Conservation (phyloP, 2,113 vertebrate species). For the Python bivittatus region DNA sequence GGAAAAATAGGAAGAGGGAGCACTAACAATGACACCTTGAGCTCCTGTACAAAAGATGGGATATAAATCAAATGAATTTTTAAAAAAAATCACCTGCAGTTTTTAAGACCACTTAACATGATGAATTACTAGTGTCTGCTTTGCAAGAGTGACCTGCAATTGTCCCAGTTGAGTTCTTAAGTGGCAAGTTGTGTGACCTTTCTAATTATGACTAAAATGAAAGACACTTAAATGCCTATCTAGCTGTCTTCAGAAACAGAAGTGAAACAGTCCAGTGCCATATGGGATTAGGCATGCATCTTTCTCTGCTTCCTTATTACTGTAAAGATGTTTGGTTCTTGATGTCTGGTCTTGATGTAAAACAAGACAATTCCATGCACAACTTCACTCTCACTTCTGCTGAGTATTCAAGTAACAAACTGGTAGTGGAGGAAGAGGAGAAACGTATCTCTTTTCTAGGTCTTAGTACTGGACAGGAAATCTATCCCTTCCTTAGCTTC, state of each 20-base stretch:
- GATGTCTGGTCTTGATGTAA: not conserved
- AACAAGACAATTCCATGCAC: not conserved
- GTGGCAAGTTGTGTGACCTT: not conserved
- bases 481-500: not conserved
- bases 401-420: not conserved
- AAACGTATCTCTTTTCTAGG: not conserved
- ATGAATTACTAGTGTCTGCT: not conserved
- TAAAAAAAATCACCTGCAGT: not conserved
- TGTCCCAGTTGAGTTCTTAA: not conserved
- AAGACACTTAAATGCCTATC: not conserved
- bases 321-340: not conserved
- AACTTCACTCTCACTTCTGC: not conserved
- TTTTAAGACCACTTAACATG: conserved; percentile 14
- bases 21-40: not conserved
- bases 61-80: not conserved
- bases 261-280: not conserved
- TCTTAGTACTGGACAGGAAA: not conserved
- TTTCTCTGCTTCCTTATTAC: not conserved
- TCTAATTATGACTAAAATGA: not conserved
- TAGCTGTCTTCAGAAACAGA: not conserved
- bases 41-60: not conserved
- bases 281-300: not conserved
- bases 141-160: not conserved
- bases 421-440: not conserved
- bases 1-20: not conserved